Base-by-base conservation (phyloP, 1,140 invertebrate species). In the Steinernema khuongi region DNA sequence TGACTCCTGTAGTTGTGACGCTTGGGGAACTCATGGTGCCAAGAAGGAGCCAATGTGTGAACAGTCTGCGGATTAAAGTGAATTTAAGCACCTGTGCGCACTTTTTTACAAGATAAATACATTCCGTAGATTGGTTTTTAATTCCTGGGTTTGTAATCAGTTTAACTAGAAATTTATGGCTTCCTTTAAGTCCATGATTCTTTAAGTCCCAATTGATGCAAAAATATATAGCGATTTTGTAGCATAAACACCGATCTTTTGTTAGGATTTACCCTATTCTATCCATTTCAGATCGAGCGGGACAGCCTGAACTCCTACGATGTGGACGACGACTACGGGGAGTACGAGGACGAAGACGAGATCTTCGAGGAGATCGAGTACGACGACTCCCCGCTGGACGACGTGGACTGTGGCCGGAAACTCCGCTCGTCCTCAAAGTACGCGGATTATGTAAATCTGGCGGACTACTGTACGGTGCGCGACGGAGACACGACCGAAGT, bases 321-420 rank as follows among this genome's bases (percentile, higher is more conserved):
- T 28, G 81, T 80, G 36, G 80, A 82, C 32, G 79, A 79, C 30
- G 78, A 78, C 31, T 73, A 73, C 31, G 66, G 66, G 17, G 76
- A 78, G 28, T 81, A 80, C 50, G 80, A 81, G n/a, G 73, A 78
- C 41, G 80, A 81, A 31, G 80, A 81, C 31, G 79, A 80, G 36
- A 71, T 79, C 19, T 80, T 80, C 68, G 79, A 80, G 67, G 80
- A 80, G 31, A 73, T 80, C 19, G 70, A 81, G 17, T 31, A 43
- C 31, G 71, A 74, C 31, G 36, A 71, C 28, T 43, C 71, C 11
- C 71, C 71, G 11, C 17, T 60, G n/a, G 41, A 70, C 1, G 26
- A 29, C 4, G 30, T 19, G 4, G 31, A 19, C n/a, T 7, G 60
- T 1, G 18, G 28, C 1, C 28, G 29, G 28, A 7, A 22, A n/a